Conservation (phyloP, 2,888 invertebrate genomes). For the Athalia circularis region DNA sequence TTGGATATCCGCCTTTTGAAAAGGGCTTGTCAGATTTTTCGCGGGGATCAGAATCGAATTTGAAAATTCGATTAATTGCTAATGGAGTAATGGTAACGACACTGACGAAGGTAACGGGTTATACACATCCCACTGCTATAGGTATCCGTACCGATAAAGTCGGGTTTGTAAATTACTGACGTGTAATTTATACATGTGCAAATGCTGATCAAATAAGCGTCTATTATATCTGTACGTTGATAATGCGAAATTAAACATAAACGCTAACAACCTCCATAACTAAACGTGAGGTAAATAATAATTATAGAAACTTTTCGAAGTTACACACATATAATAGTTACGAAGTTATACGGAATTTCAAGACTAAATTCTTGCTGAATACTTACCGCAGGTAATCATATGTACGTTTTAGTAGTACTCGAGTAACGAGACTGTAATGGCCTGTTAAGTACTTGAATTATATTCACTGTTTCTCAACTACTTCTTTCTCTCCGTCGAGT, state of each 20-base stretch:
- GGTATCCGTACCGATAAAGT: no score
- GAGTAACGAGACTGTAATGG: constrained; percentile 53
- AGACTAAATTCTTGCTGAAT: constrained; percentile 62
- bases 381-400: constrained; percentile 63
- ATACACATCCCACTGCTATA: background rate
- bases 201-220: background rate
- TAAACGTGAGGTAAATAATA: constrained; percentile 1
- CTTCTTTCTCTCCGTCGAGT: constrained; percentile 8
- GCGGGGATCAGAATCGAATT: constrained; percentile 4
- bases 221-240: background rate
- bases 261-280: background rate
- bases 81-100: constrained; percentile 12
- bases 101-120: constrained; percentile 13
- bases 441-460: constrained; percentile 63
- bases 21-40: no score
- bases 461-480: constrained; percentile 49
- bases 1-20: no score
- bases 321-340: background rate
- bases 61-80: constrained; percentile 2
- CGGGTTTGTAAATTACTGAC: no score
- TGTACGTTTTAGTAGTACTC: constrained; percentile 54
- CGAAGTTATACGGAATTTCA: background rate
- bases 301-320: constrained; percentile 22
- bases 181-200: background rate
- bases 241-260: background rate